These are phyloP conservation scores for Baronia brevicornis DNA, from an alignment of 2,888 invertebrate species.

Conservation along the genomic window DNA sequence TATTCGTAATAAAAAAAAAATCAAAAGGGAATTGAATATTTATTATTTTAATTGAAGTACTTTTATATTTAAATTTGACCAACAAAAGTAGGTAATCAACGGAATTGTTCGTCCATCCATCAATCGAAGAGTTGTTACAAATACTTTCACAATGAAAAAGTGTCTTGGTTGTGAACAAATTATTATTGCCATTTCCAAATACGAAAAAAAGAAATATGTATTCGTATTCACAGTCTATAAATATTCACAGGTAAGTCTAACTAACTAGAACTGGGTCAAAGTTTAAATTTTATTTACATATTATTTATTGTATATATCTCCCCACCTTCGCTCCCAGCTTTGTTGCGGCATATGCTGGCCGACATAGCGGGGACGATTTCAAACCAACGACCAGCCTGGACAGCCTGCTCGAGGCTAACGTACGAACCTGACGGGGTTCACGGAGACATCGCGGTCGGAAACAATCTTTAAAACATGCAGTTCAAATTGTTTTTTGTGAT, in stretches of 20 bases:
- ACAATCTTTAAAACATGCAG: conserved; percentile 40
- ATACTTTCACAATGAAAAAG: too few species aligned
- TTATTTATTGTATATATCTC: conserved; percentile 56
- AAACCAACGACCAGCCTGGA: conserved; percentile 41
- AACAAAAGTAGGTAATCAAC: too few species aligned
- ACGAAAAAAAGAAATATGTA: background rate
- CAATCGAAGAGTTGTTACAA: too few species aligned
- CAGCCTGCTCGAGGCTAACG: conserved; percentile 47
- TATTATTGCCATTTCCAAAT: too few species aligned
- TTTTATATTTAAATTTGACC: too few species aligned
- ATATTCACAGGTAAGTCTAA: conserved; percentile 3
- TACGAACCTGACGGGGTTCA: conserved; percentile 25
- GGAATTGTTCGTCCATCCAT: too few species aligned
- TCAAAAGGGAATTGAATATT: too few species aligned
- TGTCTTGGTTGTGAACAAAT: too few species aligned
- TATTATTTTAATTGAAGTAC: too few species aligned
- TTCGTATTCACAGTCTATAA: background rate
- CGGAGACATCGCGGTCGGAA: conserved; percentile 24
- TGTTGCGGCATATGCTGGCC: conserved; percentile 35
- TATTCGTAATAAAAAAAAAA: too few species aligned
- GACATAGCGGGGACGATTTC: conserved; percentile 47
- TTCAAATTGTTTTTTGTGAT: conserved; percentile 59
- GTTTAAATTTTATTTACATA: conserved; percentile 65
- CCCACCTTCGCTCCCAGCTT: conserved; percentile 39
- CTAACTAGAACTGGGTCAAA: conserved; percentile 29